Evolutionary conservation across 2,888 invertebrate genomes (phyloP).

Genomic region (Adineta ricciae): DNA sequence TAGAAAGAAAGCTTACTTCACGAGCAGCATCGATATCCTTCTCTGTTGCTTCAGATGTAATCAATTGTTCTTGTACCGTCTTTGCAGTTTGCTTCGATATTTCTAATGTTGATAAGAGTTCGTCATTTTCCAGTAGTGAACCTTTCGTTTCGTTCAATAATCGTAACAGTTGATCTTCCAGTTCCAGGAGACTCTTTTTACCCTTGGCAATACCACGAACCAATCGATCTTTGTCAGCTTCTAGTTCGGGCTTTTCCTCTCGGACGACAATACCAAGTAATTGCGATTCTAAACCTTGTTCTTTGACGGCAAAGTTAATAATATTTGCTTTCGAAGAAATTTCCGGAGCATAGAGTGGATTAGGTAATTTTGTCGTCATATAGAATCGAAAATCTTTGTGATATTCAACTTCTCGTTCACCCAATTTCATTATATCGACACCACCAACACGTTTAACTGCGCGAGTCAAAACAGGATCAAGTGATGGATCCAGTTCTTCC

Average conservation of each 20-base stretch:
- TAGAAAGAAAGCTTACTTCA: slow-evolving; percentile 56
- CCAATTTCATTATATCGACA: slow-evolving; percentile 64
- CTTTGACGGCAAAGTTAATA: slow-evolving; percentile 81
- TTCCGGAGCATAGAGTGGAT: slow-evolving; percentile 51
- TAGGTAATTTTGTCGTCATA: slow-evolving; percentile 51
- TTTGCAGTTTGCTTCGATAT: slow-evolving; percentile 70
- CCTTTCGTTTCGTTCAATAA: slow-evolving; percentile 60
- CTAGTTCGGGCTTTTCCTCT: slow-evolving; percentile 50
- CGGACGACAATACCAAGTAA: slow-evolving; percentile 48
- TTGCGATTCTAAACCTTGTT: slow-evolving; percentile 57
- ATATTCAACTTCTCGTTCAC: slow-evolving; percentile 70
- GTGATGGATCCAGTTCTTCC: slow-evolving; percentile 67
- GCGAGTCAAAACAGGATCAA: slow-evolving; percentile 51
- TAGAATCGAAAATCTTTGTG: slow-evolving; percentile 61
- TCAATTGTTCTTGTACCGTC: slow-evolving; percentile 68
- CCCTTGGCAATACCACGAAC: slow-evolving; percentile 68
- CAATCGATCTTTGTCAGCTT: slow-evolving; percentile 51
- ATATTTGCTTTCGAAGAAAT: slow-evolving; percentile 69
- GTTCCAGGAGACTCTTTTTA: slow-evolving; percentile 64
- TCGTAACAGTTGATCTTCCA: slow-evolving; percentile 70
- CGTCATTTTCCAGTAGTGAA: slow-evolving; percentile 75
- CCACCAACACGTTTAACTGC: slow-evolving; percentile 46
- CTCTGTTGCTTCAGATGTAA: slow-evolving; percentile 67
- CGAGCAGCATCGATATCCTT: slow-evolving; percentile 72
- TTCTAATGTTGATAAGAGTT: slow-evolving; percentile 69